Percentiles rank a stretch among this genome's conserved stretches.
These are phyloP conservation scores for Eutolmus rufibarbis DNA, from an alignment of 2,888 invertebrate genomes.

Conservation along the genomic window DNA sequence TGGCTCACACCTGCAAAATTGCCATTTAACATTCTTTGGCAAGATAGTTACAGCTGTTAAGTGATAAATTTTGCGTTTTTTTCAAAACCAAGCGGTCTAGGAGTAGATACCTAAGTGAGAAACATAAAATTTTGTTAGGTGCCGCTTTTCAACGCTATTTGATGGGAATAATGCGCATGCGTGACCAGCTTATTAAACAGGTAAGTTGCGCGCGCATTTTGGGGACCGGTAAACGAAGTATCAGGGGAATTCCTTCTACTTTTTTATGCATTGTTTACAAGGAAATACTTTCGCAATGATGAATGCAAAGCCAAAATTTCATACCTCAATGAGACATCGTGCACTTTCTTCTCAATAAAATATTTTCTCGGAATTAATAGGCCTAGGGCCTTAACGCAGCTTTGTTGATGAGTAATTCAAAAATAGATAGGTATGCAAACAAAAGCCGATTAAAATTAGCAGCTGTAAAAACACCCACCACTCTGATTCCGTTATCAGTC, in stretches of 20 bases:
- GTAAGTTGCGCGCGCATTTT: background rate
- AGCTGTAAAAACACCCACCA: background rate
- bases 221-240: background rate
- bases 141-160: background rate
- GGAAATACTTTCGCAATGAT: slow-evolving; percentile 26
- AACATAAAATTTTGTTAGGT: background rate
- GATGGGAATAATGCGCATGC: slow-evolving; percentile 27
- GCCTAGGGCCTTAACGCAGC: too few species aligned
- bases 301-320: background rate
- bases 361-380: background rate
- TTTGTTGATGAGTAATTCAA: background rate
- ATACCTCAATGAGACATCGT: background rate
- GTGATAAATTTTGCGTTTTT: background rate
- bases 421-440: background rate
- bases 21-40: background rate
- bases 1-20: background rate
- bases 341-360: background rate
- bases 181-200: slow-evolving; percentile 1
- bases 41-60: background rate
- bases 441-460: background rate
- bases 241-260: background rate
- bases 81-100: background rate
- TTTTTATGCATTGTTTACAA: slow-evolving; percentile 8
- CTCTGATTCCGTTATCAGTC: slow-evolving; percentile 14
- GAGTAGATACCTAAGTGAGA: background rate